These are phyloP conservation scores for Oedothorax gibbosus DNA, from an alignment of 1,140 invertebrate genomes.

Conservation along the genomic window DNA sequence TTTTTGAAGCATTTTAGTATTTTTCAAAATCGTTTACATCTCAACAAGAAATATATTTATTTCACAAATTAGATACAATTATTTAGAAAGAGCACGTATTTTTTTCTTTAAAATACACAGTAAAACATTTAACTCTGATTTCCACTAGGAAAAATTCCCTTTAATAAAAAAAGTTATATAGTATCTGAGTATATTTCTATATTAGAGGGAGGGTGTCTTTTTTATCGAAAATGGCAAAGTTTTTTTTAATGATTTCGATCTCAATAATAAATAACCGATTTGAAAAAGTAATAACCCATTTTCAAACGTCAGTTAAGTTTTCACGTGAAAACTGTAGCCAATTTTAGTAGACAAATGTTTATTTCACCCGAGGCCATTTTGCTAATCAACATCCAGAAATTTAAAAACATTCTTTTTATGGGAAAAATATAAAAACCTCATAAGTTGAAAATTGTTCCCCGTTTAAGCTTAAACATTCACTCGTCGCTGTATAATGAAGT, in stretches of 20 bases:
- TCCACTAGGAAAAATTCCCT: background rate
- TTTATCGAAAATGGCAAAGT: no score
- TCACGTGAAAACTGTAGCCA: background rate
- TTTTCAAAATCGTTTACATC: background rate
- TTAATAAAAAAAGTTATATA: background rate
- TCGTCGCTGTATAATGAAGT: slow-evolving; percentile 34
- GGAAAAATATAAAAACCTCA: slow-evolving; percentile 24
- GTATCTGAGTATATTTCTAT: no score
- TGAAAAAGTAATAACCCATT: background rate
- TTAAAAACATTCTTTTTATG: slow-evolving; percentile 18
- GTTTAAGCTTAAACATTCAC: slow-evolving; percentile 22
- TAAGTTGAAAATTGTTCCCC: background rate
- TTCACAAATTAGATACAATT: slow-evolving; percentile 4
- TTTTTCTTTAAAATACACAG: slow-evolving; percentile 1
- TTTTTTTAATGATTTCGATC: no score
- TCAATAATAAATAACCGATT: no score
- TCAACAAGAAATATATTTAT: slow-evolving; percentile 7
- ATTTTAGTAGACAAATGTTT: background rate
- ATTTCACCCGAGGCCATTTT: slow-evolving; percentile 3
- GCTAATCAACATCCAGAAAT: slow-evolving; percentile 9
- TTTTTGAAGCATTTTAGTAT: background rate
- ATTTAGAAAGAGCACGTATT: background rate
- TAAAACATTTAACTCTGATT: slow-evolving; percentile 35
- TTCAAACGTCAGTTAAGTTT: background rate
- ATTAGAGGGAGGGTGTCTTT: no score